A percentile compares a stretch with the other conserved stretches of the same genome.
Conservation (phyloP, 2,888 invertebrate genomes). For the Diarsia rubi region DNA sequence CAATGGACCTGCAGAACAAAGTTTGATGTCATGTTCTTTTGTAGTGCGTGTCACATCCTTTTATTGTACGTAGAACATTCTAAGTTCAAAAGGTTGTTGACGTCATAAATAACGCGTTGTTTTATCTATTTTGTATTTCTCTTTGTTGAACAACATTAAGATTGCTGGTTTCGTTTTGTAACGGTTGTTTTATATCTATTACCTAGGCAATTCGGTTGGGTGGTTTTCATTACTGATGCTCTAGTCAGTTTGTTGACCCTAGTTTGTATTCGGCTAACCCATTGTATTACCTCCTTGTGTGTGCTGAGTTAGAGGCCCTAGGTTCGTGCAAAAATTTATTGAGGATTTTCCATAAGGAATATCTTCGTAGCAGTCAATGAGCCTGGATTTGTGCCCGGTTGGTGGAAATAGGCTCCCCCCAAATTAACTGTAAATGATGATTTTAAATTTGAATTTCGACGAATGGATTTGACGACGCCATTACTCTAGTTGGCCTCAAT, state of each 20-base stretch:
- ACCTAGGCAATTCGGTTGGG: constrained; percentile 19
- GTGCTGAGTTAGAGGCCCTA: not conserved
- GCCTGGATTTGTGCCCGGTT: not conserved
- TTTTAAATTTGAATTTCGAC: too few species aligned
- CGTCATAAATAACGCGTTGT: constrained; percentile 22
- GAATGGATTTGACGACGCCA: too few species aligned
- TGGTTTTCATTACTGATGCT: not conserved
- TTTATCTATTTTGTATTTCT: not conserved
- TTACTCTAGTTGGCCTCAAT: too few species aligned
- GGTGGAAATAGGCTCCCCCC: not conserved
- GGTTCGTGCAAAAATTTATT: not conserved
- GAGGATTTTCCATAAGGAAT: not conserved
- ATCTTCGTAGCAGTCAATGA: not conserved
- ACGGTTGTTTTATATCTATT: constrained; percentile 33
- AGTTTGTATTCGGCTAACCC: not conserved
- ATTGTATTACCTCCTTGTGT: not conserved
- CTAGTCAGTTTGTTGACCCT: not conserved
- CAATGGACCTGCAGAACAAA: too few species aligned
- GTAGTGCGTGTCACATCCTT: not conserved
- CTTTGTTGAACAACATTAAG: constrained; percentile 18
- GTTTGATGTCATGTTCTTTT: not conserved
- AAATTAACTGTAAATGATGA: too few species aligned
- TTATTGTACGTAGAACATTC: not conserved
- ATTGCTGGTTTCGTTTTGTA: constrained; percentile 3
- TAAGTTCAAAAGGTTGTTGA: constrained; percentile 39